These are phyloP conservation scores for Xiphophorus birchmanni DNA, from an alignment of 2,797 vertebrate genomes.

Conservation along the genomic window DNA sequence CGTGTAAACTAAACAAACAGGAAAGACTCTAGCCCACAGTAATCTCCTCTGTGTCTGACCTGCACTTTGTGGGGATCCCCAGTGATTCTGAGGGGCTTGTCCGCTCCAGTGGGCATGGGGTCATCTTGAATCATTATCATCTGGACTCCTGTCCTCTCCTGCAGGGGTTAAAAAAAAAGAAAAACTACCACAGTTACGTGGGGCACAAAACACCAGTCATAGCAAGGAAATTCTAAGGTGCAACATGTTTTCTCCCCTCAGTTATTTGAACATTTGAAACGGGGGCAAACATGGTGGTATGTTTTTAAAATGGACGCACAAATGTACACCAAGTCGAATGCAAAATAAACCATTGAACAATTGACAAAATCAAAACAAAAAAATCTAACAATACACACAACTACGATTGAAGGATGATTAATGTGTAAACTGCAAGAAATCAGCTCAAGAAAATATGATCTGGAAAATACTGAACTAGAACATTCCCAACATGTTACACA, in stretches of 20 bases:
- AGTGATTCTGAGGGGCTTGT: constrained; percentile 97
- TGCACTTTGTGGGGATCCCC: constrained; percentile 99
- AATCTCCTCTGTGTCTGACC: constrained; percentile 76
- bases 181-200: constrained; percentile 38
- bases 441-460: neutral
- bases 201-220: constrained; percentile 27
- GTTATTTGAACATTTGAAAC: neutral
- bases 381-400: neutral
- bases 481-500: neutral
- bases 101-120: constrained; percentile 95
- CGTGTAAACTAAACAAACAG: constrained; percentile 56
- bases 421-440: neutral
- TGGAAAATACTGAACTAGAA: neutral
- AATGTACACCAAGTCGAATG: neutral
- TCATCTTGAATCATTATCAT: constrained; percentile 99
- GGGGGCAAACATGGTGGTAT: neutral
- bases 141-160: constrained; percentile 98
- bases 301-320: neutral
- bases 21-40: constrained; percentile 14
- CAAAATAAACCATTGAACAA: neutral
- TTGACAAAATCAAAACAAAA: neutral
- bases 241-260: constrained; percentile 5
- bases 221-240: constrained; percentile 13
- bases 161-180: constrained; percentile 30
- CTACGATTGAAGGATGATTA: too few relatives aligned